Conservation (phyloP, 2,797 vertebrate genomes). For the Anableps anableps region DNA sequence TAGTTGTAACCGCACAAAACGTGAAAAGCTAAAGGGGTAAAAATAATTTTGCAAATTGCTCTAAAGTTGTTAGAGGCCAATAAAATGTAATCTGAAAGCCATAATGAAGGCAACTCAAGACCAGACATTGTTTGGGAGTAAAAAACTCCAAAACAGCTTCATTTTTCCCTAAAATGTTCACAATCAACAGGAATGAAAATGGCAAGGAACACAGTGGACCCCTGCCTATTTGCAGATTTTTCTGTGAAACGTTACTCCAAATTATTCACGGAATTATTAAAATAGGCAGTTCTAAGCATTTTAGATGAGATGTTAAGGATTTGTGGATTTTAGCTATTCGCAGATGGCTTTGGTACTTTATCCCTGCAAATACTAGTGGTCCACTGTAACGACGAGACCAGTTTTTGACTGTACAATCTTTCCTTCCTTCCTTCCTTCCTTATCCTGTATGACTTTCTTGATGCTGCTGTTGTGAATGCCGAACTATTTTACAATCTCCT, state of each 20-base stretch:
- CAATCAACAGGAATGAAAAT: background rate
- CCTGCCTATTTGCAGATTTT: background rate
- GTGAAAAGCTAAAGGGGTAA: background rate
- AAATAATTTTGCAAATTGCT: background rate
- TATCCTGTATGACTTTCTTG: background rate
- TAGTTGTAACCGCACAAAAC: background rate
- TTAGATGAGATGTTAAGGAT: background rate
- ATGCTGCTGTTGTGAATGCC: background rate
- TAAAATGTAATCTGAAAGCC: background rate
- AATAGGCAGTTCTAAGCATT: background rate
- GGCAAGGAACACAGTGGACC: background rate
- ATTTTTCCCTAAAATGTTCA: background rate
- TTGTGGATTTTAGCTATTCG: background rate
- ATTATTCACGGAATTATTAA: background rate
- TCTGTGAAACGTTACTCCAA: background rate
- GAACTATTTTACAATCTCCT: constrained; percentile 8
- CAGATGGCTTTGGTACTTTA: background rate
- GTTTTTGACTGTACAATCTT: background rate
- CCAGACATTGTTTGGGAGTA: no score
- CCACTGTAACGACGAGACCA: background rate
- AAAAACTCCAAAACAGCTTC: background rate
- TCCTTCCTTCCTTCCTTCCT: background rate
- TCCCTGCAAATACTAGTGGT: background rate
- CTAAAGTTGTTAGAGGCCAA: background rate
- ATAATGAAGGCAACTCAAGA: background rate